These are phyloP conservation scores for Anisognathus igniventris DNA, from an alignment of 2,797 vertebrate genomes.

Conservation along the genomic window DNA sequence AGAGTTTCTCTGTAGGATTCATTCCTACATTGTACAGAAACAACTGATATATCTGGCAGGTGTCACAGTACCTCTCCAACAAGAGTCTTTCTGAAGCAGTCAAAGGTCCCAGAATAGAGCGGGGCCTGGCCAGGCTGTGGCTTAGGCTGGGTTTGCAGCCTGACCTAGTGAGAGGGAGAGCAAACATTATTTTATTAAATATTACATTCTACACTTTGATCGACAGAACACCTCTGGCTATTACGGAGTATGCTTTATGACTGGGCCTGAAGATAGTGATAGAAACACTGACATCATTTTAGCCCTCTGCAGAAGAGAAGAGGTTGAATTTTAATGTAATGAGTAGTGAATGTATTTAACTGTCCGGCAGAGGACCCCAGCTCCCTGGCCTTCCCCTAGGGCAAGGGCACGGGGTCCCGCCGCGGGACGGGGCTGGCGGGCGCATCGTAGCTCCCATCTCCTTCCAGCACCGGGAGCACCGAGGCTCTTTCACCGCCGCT, in stretches of 20 bases:
- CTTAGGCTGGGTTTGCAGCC: slow-evolving; percentile 90
- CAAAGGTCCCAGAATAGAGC: slow-evolving; percentile 87
- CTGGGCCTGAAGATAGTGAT: fast-evolving
- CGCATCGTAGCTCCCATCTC: fast-evolving
- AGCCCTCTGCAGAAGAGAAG: background rate
- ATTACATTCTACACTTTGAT: background rate
- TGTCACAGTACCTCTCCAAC: slow-evolving; percentile 82
- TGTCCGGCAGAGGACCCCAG: fast-evolving
- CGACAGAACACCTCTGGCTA: background rate
- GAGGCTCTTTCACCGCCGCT: background rate
- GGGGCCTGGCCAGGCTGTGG: slow-evolving; percentile 80
- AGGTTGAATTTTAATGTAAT: background rate
- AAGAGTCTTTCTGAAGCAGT: slow-evolving; percentile 93
- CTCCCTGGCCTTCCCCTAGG: background rate
- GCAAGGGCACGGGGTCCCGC: no score
- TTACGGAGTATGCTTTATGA: fast-evolving
- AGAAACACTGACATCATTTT: background rate
- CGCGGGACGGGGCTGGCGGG: no score
- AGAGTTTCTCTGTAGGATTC: background rate
- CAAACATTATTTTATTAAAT: background rate
- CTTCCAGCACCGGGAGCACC: fast-evolving
- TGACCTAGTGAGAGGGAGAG: slow-evolving; percentile 76
- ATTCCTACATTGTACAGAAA: background rate
- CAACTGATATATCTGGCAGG: background rate
- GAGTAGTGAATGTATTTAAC: background rate